Evolutionary conservation across 2,113 vertebrate genomes (phyloP), one percentile per base, ranked within the genome.

Genomic region (Alligator mississippiensis): DNA sequence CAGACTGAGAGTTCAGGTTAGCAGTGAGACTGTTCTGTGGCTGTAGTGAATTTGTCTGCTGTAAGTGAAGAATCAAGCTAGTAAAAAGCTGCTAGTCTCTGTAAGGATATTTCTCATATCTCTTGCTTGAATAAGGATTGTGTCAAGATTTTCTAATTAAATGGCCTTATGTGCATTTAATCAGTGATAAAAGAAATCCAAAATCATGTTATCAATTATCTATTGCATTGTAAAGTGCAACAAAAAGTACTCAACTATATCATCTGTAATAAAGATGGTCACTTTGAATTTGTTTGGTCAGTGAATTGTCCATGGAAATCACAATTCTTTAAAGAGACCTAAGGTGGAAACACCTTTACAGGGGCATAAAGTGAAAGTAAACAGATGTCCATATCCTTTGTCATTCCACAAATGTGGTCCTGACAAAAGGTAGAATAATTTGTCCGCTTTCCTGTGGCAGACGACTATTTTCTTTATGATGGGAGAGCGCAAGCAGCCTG

Each of bases 241-340:
- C 54, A n/a, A 85, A 92, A 38, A 1, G 1, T 5, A 74, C 27
- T 25, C 54, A 9, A 77, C 6, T 74, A 81, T 90, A 83, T 28
- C 2, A 14, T 77, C 70, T 80, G 24, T 28, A 68, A 74, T 24
- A 30, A 91, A 89, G 13, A 14, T 21, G 61, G 88, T 91, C 84
- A 21, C 34, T 82, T 89, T 17, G 5, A 3, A 11, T 80, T 91
- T 86, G 60, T 80, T 80, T 34, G 82, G 87, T 84, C 1, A 34
- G 21, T 63, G 10, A 38, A 16, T 9, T 84, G 68, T 14, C 28
- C 85, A 84, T 59, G 38, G 85, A 93, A 93, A 97, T 91, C 5
- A 54, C 66, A 82, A 85, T 17, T 78, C 12, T 75, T 93, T 80
- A 47, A 88, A 19, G 72, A 82, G 87, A 88, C 3, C 15, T 64